Evolutionary conservation across 2,797 vertebrate species (phyloP).

Genomic region (Jordanella pulchra): DNA sequence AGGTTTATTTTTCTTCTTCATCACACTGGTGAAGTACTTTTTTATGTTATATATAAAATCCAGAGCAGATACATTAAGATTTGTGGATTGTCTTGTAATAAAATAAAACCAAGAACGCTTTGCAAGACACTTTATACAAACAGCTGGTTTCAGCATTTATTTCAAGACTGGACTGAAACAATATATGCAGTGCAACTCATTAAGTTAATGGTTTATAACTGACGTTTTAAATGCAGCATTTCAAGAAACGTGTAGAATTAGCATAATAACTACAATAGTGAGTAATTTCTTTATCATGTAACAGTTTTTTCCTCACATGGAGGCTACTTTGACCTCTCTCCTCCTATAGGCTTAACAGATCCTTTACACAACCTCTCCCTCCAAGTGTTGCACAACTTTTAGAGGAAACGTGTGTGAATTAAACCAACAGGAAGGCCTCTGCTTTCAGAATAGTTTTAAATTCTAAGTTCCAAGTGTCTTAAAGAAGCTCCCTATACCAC

Average conservation of each 20-base stretch:
- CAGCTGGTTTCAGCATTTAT: neutral
- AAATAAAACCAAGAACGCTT: neutral
- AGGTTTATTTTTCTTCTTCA: neutral
- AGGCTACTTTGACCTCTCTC: constrained; percentile 14
- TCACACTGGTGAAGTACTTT: neutral
- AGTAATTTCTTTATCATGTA: neutral
- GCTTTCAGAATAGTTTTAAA: constrained; percentile 74
- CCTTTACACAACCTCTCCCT: constrained; percentile 37
- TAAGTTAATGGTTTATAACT: neutral
- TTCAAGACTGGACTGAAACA: neutral
- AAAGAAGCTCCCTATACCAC: constrained; percentile 75
- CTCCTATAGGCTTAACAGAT: constrained; percentile 30
- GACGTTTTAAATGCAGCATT: neutral
- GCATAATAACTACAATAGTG: neutral
- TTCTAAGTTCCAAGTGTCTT: constrained; percentile 70
- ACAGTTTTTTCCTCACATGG: neutral
- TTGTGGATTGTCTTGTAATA: constrained; percentile 1
- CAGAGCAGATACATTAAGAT: neutral
- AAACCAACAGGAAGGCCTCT: constrained; percentile 70
- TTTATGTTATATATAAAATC: neutral
- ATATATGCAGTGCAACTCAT: neutral
- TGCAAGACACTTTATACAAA: neutral
- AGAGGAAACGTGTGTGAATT: constrained; percentile 54
- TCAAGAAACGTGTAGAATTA: neutral
- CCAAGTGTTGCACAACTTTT: constrained; percentile 45